phyloP scores from a whole-genome alignment of 2,113 vertebrate genomes.

The Panthera leo region DNA sequence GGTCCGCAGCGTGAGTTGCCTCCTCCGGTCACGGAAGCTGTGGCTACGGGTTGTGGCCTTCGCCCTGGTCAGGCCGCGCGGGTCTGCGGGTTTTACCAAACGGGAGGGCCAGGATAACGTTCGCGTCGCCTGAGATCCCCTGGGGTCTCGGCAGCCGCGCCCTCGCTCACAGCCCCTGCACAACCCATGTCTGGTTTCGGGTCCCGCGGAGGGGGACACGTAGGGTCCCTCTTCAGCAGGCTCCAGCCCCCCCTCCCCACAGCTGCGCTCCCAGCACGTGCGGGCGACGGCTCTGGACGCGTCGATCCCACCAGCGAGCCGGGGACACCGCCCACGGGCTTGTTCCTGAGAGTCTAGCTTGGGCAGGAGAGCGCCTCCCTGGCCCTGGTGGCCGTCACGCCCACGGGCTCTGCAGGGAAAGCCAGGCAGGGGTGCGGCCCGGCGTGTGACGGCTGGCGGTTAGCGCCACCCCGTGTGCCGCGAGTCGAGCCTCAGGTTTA shows the following conservation, averaged over 20 bases:
- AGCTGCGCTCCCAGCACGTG: too few species aligned
- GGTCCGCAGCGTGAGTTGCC: constrained; percentile 88
- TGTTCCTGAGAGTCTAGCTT: neutral
- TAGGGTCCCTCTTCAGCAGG: neutral
- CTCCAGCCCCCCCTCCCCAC: neutral
- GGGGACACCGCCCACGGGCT: rapidly evolving
- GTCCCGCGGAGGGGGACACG: rapidly evolving
- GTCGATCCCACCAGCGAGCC: rapidly evolving
- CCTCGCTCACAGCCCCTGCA: rapidly evolving
- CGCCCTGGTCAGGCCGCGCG: rapidly evolving
- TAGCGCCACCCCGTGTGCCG: neutral
- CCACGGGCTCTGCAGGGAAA: neutral
- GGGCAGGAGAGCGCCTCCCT: neutral
- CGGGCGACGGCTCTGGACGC: neutral
- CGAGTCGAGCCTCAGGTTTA: neutral
- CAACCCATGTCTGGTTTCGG: neutral
- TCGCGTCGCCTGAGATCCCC: rapidly evolving
- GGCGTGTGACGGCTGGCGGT: neutral
- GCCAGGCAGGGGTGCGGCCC: neutral
- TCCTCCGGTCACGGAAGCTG: rapidly evolving
- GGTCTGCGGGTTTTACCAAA: neutral
- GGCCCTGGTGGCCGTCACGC: neutral
- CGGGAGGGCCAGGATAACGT: rapidly evolving
- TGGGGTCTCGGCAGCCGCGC: neutral
- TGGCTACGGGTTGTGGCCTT: rapidly evolving